Evolutionary conservation across 2,888 invertebrate species (phyloP).

Genomic region (Dendrolimus pini): DNA sequence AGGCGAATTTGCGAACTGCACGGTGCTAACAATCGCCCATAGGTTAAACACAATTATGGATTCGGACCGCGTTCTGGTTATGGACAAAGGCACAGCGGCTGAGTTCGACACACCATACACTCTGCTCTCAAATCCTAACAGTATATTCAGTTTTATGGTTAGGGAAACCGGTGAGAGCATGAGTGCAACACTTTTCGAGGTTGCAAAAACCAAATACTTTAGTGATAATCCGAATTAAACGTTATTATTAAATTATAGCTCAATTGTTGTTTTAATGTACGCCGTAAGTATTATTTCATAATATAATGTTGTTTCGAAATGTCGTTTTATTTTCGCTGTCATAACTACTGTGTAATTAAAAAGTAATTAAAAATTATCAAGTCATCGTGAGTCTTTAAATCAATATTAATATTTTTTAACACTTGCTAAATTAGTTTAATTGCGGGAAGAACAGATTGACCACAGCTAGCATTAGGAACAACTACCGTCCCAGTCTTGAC

Average conservation of each 20-base stretch:
- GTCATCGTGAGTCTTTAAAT: too few species aligned
- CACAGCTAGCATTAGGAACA: too few species aligned
- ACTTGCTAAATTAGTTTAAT: too few species aligned
- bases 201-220: constrained; percentile 51
- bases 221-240: constrained; percentile 23
- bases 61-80: constrained; percentile 89
- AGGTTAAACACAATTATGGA: constrained; percentile 95
- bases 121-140: constrained; percentile 75
- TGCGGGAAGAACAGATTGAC: too few species aligned
- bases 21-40: constrained; percentile 94
- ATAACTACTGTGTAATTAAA: too few species aligned
- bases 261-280: not conserved
- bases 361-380: too few species aligned
- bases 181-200: constrained; percentile 40
- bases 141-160: constrained; percentile 81
- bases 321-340: too few species aligned
- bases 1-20: constrained; percentile 84
- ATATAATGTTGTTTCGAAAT: too few species aligned
- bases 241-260: not conserved
- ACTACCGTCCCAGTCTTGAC: too few species aligned
- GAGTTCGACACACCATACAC: constrained; percentile 83
- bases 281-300: not conserved
- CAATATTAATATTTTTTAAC: too few species aligned
- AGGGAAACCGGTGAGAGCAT: constrained; percentile 78
- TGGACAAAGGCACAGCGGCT: constrained; percentile 85